Percentiles rank a stretch among this genome's conserved stretches.
Conservation (phyloP, 2,797 vertebrate species). For the Diglossa cyanea region DNA sequence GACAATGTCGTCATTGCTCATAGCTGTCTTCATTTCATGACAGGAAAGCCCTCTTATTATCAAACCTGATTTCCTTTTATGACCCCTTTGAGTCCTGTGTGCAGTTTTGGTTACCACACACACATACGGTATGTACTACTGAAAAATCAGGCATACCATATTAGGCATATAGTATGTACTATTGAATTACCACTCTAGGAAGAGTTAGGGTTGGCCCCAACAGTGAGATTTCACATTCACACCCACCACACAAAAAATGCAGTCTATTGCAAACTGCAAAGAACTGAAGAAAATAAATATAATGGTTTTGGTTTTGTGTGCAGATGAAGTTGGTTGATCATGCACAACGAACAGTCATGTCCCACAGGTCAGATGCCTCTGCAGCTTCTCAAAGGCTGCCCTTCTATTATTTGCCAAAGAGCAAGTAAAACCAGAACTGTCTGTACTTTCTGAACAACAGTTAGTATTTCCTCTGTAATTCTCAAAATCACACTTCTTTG, state of each 20-base stretch:
- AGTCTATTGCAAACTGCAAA: neutral
- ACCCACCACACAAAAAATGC: neutral
- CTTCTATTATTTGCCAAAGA: neutral
- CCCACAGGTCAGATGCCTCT: neutral
- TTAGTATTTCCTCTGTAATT: neutral
- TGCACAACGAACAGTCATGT: neutral
- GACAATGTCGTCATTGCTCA: neutral
- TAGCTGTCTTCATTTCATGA: neutral
- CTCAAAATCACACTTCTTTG: neutral
- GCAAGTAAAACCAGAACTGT: neutral
- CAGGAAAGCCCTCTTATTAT: neutral
- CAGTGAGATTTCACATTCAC: neutral
- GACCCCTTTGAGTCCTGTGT: no score
- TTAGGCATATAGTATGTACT: neutral
- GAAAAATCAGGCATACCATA: neutral
- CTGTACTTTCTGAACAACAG: neutral
- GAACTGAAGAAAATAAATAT: neutral
- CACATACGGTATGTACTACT: neutral
- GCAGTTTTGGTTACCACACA: neutral
- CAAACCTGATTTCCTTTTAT: neutral
- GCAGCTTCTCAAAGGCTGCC: neutral
- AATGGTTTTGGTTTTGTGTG: neutral
- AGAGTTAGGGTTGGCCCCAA: neutral
- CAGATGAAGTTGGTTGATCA: neutral
- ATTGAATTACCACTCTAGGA: neutral